phyloP scores from a whole-genome alignment of 2,113 vertebrate species.

The Hemiprocne comata region DNA sequence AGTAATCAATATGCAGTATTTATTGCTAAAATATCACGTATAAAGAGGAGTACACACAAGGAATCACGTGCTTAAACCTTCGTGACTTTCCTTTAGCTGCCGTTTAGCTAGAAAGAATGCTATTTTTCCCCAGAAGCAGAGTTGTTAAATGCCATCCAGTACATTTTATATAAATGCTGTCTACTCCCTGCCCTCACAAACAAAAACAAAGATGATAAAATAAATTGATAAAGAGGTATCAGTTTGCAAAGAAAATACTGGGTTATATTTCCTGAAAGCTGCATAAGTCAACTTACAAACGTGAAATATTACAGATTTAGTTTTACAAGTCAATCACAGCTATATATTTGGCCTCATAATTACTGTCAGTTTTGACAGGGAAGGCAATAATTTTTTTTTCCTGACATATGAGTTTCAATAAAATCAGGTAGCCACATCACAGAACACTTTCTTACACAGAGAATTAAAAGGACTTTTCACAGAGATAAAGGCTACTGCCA shows the following conservation, averaged over 20 bases:
- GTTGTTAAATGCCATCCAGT: slow-evolving; percentile 7
- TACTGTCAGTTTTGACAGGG: slow-evolving; percentile 59
- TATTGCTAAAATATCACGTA: slow-evolving; percentile 57
- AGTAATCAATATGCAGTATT: slow-evolving; percentile 77
- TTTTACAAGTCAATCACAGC: slow-evolving; percentile 61
- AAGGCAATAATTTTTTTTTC: slow-evolving; percentile 25
- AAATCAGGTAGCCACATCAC: slow-evolving; percentile 51
- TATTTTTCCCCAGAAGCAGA: slow-evolving; percentile 13
- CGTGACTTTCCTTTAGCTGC: slow-evolving; percentile 13
- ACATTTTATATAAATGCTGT: neutral
- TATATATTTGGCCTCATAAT: slow-evolving; percentile 59
- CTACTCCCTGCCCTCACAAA: neutral
- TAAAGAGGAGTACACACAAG: slow-evolving; percentile 37
- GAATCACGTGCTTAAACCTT: neutral
- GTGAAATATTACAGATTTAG: slow-evolving; percentile 58
- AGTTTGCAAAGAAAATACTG: slow-evolving; percentile 19
- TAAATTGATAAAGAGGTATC: slow-evolving; percentile 35
- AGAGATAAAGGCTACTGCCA: slow-evolving; percentile 40
- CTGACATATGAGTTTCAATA: slow-evolving; percentile 43
- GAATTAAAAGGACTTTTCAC: slow-evolving; percentile 50
- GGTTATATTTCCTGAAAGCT: slow-evolving; percentile 25
- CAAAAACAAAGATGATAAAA: slow-evolving; percentile 42
- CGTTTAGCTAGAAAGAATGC: neutral
- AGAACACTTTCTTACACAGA: slow-evolving; percentile 38
- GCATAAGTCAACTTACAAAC: neutral